phyloP scores from a whole-genome alignment of 2,888 invertebrate species.

The Ophonus ardosiacus region DNA sequence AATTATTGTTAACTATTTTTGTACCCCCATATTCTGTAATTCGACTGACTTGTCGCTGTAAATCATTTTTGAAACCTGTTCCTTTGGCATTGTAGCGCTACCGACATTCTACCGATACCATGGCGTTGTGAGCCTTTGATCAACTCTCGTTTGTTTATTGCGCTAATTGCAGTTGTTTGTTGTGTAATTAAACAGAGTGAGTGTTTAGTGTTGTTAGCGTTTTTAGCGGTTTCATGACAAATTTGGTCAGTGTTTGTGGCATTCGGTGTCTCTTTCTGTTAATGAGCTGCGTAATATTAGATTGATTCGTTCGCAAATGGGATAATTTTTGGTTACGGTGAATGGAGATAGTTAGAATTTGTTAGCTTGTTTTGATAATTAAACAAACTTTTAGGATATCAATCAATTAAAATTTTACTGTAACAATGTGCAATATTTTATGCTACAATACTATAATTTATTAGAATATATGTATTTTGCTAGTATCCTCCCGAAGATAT shows the following conservation, averaged over 20 bases:
- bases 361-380: no score
- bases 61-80: background rate
- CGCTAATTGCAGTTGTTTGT: constrained; percentile 38
- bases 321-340: no score
- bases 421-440: no score
- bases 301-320: background rate
- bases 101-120: background rate
- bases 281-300: constrained; percentile 23
- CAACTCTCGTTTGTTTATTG: constrained; percentile 48
- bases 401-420: no score
- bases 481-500: no score
- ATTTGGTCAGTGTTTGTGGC: constrained; percentile 28
- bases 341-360: no score
- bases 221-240: constrained; percentile 16
- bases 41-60: background rate
- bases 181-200: constrained; percentile 23
- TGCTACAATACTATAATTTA: no score
- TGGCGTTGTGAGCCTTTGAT: constrained; percentile 29
- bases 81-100: no score
- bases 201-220: constrained; percentile 20
- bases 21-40: no score
- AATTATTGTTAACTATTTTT: no score
- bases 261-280: constrained; percentile 8
- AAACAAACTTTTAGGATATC: no score
- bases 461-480: no score